phyloP scores from a whole-genome alignment of 92 coral and sea anemone species.

The Epizoanthus rinbou region DNA sequence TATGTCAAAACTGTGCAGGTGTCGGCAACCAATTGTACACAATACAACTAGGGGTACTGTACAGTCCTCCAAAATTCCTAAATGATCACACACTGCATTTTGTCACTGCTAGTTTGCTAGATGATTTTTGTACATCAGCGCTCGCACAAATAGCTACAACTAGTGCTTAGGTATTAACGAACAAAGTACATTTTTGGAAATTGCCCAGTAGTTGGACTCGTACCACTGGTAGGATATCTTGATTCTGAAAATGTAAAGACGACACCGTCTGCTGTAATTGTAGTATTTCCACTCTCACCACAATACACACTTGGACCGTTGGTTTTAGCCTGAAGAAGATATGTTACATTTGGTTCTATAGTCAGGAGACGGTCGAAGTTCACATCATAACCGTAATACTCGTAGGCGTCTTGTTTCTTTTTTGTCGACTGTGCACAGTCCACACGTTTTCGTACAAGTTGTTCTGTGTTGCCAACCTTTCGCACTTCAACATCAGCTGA shows the following conservation, averaged over 20 bases:
- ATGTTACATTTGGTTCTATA: conserved; percentile 9
- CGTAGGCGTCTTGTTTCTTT: conserved; percentile 14
- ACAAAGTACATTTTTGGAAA: conserved; percentile 16
- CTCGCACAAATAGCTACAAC: no score
- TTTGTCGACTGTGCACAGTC: neutral
- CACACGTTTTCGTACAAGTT: neutral
- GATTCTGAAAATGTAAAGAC: neutral
- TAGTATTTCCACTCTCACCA: neutral
- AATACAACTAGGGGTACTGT: no score
- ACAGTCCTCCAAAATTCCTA: no score
- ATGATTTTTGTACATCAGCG: no score
- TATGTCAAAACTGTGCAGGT: no score
- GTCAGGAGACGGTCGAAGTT: conserved; percentile 13
- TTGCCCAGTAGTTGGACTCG: neutral
- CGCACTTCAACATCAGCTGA: conserved; percentile 30
- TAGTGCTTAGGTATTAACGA: neutral
- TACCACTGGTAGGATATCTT: neutral
- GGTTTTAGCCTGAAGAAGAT: conserved; percentile 36
- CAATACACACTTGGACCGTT: conserved; percentile 33
- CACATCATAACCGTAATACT: conserved; percentile 41
- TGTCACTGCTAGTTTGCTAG: no score
- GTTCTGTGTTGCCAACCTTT: neutral
- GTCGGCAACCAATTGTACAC: no score
- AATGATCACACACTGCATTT: no score
- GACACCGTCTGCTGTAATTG: neutral